Base-by-base conservation (phyloP, 2,888 invertebrate genomes). In the Frankliniella fusca region DNA sequence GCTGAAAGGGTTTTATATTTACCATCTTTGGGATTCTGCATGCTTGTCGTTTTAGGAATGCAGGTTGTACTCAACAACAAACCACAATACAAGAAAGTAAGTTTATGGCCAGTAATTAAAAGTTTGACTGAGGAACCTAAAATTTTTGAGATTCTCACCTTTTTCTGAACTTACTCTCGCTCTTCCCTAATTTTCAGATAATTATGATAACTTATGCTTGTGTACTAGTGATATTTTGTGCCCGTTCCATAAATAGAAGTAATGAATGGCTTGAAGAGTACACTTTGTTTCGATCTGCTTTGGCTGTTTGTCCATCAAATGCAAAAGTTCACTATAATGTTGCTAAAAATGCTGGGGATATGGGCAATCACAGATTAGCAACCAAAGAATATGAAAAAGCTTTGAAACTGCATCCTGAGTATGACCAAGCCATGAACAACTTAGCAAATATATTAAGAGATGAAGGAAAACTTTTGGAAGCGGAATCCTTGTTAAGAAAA, bases 311-410 rank as follows among this genome's bases (percentile, higher is more conserved):
- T 87, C 97, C 98, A 0, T 90, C 93, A 80, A 98, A 98, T 90
- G 98, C 98, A 28, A 99, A 98, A 91, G 94, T 94, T 7, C 93
- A 91, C 85, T 99, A 98, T 87, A 99, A 99, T 88, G 93, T 98
- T 82, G 98, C 94, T 0, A 97, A 97, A 88, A 92, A 94, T 83
- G 93, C 95, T 20, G 94, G 94, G 0, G 96, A 97, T 86, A 89
- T 89, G 54, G 93, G 94, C 11, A 89, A 94, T 83, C 90, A 90
- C 80, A 88, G 89, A 23, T 90, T 92, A 85, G 97, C 98, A 0
- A 91, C 96, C 82, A 86, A 89, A 48, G 93, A 95, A 87, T 98
- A 98, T 88, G 90, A 91, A 87, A 91, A 76, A 83, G 80, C 82
- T 85, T 86, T 84, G 86, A 93, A 93, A 84, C 89, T 97, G 83